A percentile compares a stretch with the other conserved stretches of the same genome.
Conservation (phyloP, 2,113 vertebrate species). For the Ptyas mucosa region DNA sequence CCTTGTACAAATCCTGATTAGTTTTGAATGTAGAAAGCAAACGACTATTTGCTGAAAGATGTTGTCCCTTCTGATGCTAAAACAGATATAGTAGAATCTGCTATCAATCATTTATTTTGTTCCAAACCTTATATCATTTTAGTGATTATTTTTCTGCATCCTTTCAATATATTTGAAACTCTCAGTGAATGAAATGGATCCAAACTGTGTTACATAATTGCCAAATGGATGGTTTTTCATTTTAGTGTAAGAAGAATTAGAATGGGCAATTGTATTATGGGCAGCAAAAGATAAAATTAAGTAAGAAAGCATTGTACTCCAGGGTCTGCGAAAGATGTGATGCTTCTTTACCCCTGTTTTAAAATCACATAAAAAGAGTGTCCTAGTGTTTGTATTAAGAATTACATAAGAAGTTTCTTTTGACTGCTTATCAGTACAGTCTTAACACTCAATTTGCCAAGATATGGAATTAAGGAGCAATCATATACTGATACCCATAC, state of each 20-base stretch:
- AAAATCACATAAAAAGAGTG: neutral
- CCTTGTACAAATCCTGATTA: neutral
- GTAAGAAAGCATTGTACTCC: neutral
- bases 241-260: neutral
- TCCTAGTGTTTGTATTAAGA: neutral
- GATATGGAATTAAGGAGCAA: neutral
- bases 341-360: neutral
- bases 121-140: neutral
- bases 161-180: neutral
- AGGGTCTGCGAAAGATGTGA: neutral
- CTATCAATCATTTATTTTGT: neutral
- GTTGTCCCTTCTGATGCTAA: neutral
- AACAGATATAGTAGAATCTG: neutral
- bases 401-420: neutral
- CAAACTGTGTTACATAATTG: neutral
- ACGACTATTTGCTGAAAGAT: neutral
- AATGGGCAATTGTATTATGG: neutral
- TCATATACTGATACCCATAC: neutral
- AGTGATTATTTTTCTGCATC: neutral
- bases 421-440: neutral
- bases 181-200: neutral
- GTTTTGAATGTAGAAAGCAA: neutral
- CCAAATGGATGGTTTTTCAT: neutral
- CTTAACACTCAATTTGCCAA: neutral
- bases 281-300: neutral